phyloP scores from a whole-genome alignment of 2,888 invertebrate species.

The Dynastes maya region DNA sequence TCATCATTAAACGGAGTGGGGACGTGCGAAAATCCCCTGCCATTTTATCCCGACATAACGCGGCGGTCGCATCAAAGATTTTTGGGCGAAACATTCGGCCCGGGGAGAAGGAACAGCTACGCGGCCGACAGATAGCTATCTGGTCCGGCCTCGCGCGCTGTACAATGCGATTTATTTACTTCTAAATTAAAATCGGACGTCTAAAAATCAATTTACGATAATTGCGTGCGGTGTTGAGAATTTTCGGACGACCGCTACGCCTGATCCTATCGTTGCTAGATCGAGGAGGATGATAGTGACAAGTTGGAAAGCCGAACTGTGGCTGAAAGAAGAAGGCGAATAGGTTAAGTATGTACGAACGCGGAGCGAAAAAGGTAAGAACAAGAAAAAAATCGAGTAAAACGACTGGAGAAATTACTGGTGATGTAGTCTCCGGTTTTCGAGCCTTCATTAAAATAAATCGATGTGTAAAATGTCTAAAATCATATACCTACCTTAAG shows the following conservation, averaged over 20 bases:
- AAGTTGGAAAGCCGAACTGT: background rate
- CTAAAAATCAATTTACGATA: conserved; percentile 68
- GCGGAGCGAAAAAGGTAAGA: background rate
- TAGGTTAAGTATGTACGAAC: background rate
- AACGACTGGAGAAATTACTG: too few relatives aligned
- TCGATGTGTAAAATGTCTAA: too few relatives aligned
- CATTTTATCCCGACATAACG: conserved; percentile 40
- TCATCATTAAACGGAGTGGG: conserved; percentile 42
- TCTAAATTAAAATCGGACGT: conserved; percentile 65
- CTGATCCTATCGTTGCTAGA: conserved; percentile 48
- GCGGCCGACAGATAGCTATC: conserved; percentile 59
- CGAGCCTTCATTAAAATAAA: too few relatives aligned
- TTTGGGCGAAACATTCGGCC: background rate
- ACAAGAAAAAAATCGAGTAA: background rate
- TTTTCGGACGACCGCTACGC: conserved; percentile 42
- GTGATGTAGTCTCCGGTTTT: too few relatives aligned
- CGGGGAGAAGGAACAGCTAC: conserved; percentile 13
- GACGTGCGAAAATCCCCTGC: conserved; percentile 45
- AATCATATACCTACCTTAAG: too few relatives aligned
- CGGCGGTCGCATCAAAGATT: conserved; percentile 45
- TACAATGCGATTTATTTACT: conserved; percentile 62
- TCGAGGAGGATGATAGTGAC: conserved; percentile 40
- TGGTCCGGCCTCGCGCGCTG: conserved; percentile 45
- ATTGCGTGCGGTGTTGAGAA: conserved; percentile 59
- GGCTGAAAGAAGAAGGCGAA: background rate